Evolutionary conservation across 2,888 invertebrate genomes (phyloP).

Genomic region (Macrophya annulata): DNA sequence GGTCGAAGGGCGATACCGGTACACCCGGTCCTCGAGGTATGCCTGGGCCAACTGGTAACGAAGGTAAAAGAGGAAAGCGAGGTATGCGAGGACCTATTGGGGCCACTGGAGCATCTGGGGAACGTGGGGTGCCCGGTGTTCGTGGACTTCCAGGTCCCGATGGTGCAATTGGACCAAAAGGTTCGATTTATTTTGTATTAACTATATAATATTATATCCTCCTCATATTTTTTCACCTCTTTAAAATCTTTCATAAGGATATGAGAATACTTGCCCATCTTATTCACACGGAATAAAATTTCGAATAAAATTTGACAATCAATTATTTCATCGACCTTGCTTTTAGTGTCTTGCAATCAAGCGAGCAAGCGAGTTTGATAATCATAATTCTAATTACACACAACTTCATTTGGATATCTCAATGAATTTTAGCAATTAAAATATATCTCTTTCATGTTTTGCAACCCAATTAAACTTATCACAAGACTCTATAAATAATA

Average conservation of each 20-base stretch:
- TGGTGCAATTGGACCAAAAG: slow-evolving; percentile 89
- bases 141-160: slow-evolving; percentile 89
- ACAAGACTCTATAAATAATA: background rate
- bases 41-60: slow-evolving; percentile 88
- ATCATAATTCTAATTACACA: background rate
- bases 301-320: background rate
- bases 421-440: background rate
- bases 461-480: background rate
- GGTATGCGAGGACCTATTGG: slow-evolving; percentile 90
- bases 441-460: background rate
- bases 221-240: no score
- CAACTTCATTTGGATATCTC: background rate
- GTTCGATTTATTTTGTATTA: slow-evolving; percentile 68
- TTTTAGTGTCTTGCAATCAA: no score
- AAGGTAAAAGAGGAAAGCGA: slow-evolving; percentile 91
- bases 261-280: background rate
- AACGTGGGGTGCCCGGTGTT: slow-evolving; percentile 85
- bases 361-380: no score
- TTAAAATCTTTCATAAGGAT: no score
- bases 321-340: background rate
- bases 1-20: slow-evolving; percentile 89
- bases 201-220: background rate
- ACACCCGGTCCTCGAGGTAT: slow-evolving; percentile 88
- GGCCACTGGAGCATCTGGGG: slow-evolving; percentile 87
- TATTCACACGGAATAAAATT: background rate